Base-by-base conservation (phyloP, 2,888 invertebrate species). In the Andrena trimmerana region DNA sequence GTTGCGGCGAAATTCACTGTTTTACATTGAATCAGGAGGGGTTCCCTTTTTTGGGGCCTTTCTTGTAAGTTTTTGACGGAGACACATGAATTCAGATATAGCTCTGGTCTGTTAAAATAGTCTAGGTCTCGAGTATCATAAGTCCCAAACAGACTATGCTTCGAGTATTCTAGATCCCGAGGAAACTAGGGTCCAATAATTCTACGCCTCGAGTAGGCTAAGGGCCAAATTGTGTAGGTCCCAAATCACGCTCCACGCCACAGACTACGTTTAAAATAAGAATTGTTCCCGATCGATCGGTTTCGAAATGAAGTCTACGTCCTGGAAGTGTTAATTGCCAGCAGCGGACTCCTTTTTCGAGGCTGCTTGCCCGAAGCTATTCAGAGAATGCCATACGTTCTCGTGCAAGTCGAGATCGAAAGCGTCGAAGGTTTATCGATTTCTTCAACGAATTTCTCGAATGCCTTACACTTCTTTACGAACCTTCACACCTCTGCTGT, bases 371-470 rank as follows among this genome's bases (percentile, higher is more conserved):
- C 24, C 50, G 69, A 36, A 73, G 67, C 36, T 67, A 63, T 73
- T 16, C 63, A 24, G 81, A 33, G 83, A 83, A 83, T 76, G 81
- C 70, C 57, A 20, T n/a, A 36, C 81, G 69, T 76, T 77, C 76
- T 31, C 69, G 67, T 57, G 78, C 67, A 42, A 59, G 42, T 31
- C 36, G 42, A 69, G 65, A 83, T 81, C 82, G 77, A 71, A 74
- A 67, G 66, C 75, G 81, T 73, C 71, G 73, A 31, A 72, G 77
- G 77, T 85, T 85, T 85, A 88, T 86, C 86, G 88, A 85, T 76
- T 88, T 88, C 88, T 88, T 88, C 74, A 66, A 86, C 82, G 88
- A 88, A 88, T 88, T 77, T 88, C 83, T 88, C 77, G 82, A 82
- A 86, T 88, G 83, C 83, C 83, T 85, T 77, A 82, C 88, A 77